A percentile compares a stretch with the other conserved stretches of the same genome.
Conservation (phyloP, 2,888 invertebrate species). For the Drosophila nigritarsus region DNA sequence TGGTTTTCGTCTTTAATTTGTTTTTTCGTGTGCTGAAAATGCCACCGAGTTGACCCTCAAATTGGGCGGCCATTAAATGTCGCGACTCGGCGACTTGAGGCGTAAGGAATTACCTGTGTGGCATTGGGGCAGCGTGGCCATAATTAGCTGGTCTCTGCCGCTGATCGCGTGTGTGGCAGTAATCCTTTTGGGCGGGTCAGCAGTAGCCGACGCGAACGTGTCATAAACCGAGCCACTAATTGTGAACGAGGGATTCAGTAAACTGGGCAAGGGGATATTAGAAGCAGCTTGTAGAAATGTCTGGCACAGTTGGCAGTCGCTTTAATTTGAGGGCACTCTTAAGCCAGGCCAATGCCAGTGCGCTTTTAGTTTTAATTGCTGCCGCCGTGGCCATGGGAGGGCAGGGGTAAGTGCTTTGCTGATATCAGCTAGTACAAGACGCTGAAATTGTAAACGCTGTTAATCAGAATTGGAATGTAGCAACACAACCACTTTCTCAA, state of each 20-base stretch:
- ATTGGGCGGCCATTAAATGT: conserved; percentile 73
- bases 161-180: conserved; percentile 70
- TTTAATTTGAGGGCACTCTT: conserved; percentile 47
- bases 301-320: conserved; percentile 18
- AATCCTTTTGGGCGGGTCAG: conserved; percentile 66
- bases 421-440: conserved; percentile 54
- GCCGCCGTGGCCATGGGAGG: neutral
- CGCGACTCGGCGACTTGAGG: conserved; percentile 54
- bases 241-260: conserved; percentile 15
- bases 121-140: conserved; percentile 23
- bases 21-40: conserved; percentile 44
- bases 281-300: conserved; percentile 10
- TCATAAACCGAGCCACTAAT: conserved; percentile 63
- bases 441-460: conserved; percentile 56
- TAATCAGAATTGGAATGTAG: conserved; percentile 53
- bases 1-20: conserved; percentile 46
- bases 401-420: conserved; percentile 45
- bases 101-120: conserved; percentile 51
- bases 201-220: conserved; percentile 54
- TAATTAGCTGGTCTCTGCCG: conserved; percentile 66
- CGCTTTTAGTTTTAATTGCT: conserved; percentile 76
- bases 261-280: neutral
- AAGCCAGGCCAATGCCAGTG: conserved; percentile 53
- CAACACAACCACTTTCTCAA: neutral
- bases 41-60: conserved; percentile 70